Base-by-base conservation (phyloP, 2,797 vertebrate species). In the Cichlasoma orientale region DNA sequence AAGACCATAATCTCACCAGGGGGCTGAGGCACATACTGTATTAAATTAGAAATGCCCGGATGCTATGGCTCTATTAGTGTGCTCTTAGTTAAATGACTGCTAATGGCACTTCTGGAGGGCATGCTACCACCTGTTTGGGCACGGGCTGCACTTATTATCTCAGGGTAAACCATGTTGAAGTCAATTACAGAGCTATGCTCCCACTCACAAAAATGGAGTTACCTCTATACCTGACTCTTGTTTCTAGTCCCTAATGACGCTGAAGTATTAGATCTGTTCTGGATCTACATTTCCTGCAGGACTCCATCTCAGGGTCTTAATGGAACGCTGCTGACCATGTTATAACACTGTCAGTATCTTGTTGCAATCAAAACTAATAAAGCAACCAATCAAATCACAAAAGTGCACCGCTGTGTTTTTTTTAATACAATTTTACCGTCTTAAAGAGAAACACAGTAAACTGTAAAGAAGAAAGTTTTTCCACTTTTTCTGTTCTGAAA, bases 81-180 rank as follows among this genome's bases (percentile, higher is more conserved):
- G 50, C 54, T 72, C 3, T 31, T 47, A 56, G 56, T 72, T 82
- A 59, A 63, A 53, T 50, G 31, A 66, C 52, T 79, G 57, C 29
- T 68, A 47, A 36, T 58, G 41, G 72, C 41, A 23, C n/a, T 44
- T 56, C 74, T 3, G 31, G 29, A 77, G 21, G 41, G 25, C 19
- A 58, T 33, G 14, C 70, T 50, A 13, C 47, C 29, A 77, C 55
- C 31, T 74, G 27, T 59, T 59, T 69, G 47, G 21, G 63, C 63
- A 57, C 23, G 5, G 10, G 56, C 33, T 61, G 52, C 21, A 73
- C 54, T 72, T 29, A 77, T 77, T 41, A 21, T 56, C 53, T 74
- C 27, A 57, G 9, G 54, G 70, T 74, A 76, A 84, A 72, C 38
- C 54, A n/a, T 19, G 50, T 69, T 19, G 38, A 47, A 59, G 56